Evolutionary conservation across 1,140 invertebrate genomes (phyloP).

Genomic region (Nixonia krombeini): DNA sequence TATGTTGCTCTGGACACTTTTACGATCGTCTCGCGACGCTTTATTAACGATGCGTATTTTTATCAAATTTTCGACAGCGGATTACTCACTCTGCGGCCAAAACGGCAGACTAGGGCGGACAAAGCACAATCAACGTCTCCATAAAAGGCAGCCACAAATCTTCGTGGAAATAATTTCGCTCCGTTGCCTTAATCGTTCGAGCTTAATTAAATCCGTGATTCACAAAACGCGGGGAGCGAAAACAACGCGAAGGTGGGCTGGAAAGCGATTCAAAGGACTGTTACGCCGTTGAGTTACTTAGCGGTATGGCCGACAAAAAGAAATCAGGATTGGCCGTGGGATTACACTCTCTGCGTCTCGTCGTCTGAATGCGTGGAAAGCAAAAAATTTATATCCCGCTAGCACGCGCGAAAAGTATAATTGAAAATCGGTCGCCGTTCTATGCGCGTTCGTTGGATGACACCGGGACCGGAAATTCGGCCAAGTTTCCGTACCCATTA

Average conservation of each 20-base stretch:
- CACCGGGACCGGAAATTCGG: conserved; percentile 36
- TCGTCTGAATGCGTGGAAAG: conserved; percentile 18
- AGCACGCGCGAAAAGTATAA: conserved; percentile 30
- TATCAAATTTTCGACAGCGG: no score
- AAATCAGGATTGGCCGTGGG: conserved; percentile 3
- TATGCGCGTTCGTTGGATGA: conserved; percentile 18
- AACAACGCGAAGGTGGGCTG: conserved; percentile 5
- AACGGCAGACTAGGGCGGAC: no score
- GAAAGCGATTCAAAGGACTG: conserved; percentile 17
- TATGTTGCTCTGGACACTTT: no score
- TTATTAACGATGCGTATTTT: no score
- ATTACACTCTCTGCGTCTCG: conserved; percentile 18
- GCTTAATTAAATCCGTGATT: conserved; percentile 17
- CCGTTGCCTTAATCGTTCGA: conserved; percentile 8
- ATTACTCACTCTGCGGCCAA: no score
- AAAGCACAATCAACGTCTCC: no score
- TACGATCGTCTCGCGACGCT: no score
- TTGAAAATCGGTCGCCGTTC: conserved; percentile 36
- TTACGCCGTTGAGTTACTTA: conserved; percentile 18
- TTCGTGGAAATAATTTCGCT: neutral
- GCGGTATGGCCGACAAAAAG: conserved; percentile 15
- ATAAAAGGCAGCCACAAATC: neutral
- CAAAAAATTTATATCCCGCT: conserved; percentile 32
- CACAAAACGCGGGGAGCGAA: conserved; percentile 3
- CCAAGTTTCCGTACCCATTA: conserved; percentile 44